These are phyloP conservation scores for Musca domestica DNA, from an alignment of 1,140 invertebrate species.

Conservation along the genomic window DNA sequence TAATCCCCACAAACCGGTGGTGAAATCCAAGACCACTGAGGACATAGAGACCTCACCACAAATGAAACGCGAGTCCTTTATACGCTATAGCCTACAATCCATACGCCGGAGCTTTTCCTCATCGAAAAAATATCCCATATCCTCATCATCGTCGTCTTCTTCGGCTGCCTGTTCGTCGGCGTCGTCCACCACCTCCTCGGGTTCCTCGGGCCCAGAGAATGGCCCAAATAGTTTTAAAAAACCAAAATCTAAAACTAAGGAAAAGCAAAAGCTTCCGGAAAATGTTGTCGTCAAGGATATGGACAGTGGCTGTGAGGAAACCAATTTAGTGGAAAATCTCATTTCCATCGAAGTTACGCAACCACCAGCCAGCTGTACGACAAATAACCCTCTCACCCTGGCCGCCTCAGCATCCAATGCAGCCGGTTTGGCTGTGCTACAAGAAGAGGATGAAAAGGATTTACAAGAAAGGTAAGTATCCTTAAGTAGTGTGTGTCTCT, in stretches of 20 bases:
- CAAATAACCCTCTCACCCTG: not conserved
- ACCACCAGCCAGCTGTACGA: not conserved
- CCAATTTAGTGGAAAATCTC: too few species aligned
- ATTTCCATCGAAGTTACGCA: not conserved
- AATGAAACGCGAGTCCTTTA: constrained; percentile 39
- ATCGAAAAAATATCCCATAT: constrained; percentile 29
- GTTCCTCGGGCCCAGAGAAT: not conserved
- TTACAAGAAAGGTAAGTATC: not conserved
- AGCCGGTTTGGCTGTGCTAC: not conserved
- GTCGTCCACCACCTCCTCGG: constrained; percentile 15
- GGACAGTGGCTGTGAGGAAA: not conserved
- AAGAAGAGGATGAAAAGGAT: constrained; percentile 18
- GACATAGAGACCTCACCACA: constrained; percentile 11
- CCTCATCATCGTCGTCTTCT: constrained; percentile 28
- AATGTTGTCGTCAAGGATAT: not conserved
- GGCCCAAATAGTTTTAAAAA: not conserved
- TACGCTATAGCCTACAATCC: constrained; percentile 39
- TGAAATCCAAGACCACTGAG: constrained; percentile 3
- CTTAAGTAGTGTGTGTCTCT: too few species aligned
- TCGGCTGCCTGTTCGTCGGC: constrained; percentile 18
- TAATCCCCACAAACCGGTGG: not conserved
- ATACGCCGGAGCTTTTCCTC: constrained; percentile 41
- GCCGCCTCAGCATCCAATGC: not conserved
- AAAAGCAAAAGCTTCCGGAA: too few species aligned
- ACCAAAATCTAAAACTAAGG: not conserved